A percentile compares a stretch with the other conserved stretches of the same genome.
Conservation (phyloP, 2,113 vertebrate genomes). For the Caloenas nicobarica region DNA sequence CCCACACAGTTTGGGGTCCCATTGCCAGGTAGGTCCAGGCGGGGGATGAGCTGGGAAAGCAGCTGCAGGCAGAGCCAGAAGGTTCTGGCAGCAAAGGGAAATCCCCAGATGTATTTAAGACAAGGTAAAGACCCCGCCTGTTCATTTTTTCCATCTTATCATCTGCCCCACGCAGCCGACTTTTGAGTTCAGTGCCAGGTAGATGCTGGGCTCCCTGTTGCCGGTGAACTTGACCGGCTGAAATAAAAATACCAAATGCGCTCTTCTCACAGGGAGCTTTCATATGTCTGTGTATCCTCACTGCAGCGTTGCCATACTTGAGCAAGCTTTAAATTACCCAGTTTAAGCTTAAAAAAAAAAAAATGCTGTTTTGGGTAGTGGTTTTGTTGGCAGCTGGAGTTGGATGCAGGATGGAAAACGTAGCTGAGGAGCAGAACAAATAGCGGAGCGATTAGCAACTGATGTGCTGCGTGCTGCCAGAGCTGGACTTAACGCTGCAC, state of each 20-base stretch:
- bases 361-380: not conserved
- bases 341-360: not conserved
- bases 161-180: not conserved
- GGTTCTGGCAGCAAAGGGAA: slow-evolving; percentile 1
- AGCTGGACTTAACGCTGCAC: not conserved
- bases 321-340: not conserved
- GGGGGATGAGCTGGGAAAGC: not conserved
- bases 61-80: not conserved
- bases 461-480: not conserved
- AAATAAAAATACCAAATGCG: not conserved
- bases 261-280: not conserved
- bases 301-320: not conserved
- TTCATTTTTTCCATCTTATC: not conserved
- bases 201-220: not conserved
- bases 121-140: not conserved
- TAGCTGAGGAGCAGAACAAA: not conserved
- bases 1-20: not conserved
- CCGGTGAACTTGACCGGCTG: not conserved
- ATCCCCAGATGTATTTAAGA: not conserved
- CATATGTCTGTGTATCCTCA: not conserved
- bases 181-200: not conserved
- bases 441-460: not conserved
- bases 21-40: not conserved
- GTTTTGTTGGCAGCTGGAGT: not conserved
- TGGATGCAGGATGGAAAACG: not conserved